phyloP scores from a whole-genome alignment of 2,113 vertebrate species.

The Carettochelys insculpta region DNA sequence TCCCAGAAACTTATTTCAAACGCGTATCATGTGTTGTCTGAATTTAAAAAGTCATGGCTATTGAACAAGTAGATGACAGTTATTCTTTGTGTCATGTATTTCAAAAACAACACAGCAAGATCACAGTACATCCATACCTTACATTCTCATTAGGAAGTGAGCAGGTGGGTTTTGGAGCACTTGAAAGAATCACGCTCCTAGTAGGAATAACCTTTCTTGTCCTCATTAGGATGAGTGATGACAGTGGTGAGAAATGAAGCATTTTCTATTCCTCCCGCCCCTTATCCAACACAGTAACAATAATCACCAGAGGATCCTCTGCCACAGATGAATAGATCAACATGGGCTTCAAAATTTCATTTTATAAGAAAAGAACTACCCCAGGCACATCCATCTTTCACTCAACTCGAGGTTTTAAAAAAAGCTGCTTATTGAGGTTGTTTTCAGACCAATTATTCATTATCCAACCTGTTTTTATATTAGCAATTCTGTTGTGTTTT shows the following conservation, averaged over 20 bases:
- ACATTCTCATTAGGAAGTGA: slow-evolving; percentile 72
- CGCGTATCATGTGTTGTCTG: slow-evolving; percentile 23
- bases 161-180: slow-evolving; percentile 69
- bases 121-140: slow-evolving; percentile 60
- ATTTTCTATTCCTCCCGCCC: slow-evolving; percentile 48
- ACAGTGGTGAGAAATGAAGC: slow-evolving; percentile 63
- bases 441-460: slow-evolving; percentile 34
- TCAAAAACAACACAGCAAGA: slow-evolving; percentile 65
- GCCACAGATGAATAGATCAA: slow-evolving; percentile 41
- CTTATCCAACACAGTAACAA: slow-evolving; percentile 62
- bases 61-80: slow-evolving; percentile 60
- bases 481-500: slow-evolving; percentile 14
- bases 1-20: slow-evolving; percentile 38
- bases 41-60: slow-evolving; percentile 40
- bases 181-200: slow-evolving; percentile 67
- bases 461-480: slow-evolving; percentile 39
- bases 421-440: slow-evolving; percentile 28
- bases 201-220: slow-evolving; percentile 71
- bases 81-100: slow-evolving; percentile 50
- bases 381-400: slow-evolving; percentile 35
- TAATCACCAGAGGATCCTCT: slow-evolving; percentile 57
- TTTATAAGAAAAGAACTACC: slow-evolving; percentile 61
- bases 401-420: slow-evolving; percentile 45
- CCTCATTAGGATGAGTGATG: slow-evolving; percentile 73
- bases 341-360: slow-evolving; percentile 38